phyloP scores from a whole-genome alignment of 53 echinoderm and acorn worm species.

The Crossaster papposus region DNA sequence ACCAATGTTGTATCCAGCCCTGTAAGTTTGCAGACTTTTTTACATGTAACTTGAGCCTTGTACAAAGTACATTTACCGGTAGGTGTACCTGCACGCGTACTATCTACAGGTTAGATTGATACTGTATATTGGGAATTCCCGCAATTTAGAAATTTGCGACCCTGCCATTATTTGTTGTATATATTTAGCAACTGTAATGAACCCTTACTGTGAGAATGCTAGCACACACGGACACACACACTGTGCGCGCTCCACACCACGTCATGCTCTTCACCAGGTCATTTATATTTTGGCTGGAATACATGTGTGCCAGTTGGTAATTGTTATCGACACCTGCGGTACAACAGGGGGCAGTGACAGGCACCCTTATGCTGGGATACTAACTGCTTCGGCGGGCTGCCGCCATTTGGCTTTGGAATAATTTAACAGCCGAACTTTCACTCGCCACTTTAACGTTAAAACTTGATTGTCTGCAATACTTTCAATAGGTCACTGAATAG shows the following conservation, averaged over 20 bases:
- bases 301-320: neutral
- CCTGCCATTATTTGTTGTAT: neutral
- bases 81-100: no score
- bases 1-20: no score
- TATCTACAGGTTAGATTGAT: neutral
- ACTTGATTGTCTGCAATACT: no score
- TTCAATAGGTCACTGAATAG: no score
- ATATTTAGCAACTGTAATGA: conserved; percentile 9
- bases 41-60: no score
- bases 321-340: neutral
- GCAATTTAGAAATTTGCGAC: neutral
- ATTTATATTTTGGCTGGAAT: neutral
- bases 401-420: neutral
- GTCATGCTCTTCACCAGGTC: neutral
- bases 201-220: neutral
- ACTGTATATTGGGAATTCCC: neutral
- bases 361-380: neutral
- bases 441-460: no score
- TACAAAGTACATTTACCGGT: no score
- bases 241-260: neutral
- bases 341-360: neutral
- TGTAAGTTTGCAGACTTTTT: no score
- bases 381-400: neutral
- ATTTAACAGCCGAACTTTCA: no score
- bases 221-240: neutral